These are phyloP conservation scores for Bactericera cockerelli DNA, from an alignment of 1,140 invertebrate genomes.

Conservation along the genomic window DNA sequence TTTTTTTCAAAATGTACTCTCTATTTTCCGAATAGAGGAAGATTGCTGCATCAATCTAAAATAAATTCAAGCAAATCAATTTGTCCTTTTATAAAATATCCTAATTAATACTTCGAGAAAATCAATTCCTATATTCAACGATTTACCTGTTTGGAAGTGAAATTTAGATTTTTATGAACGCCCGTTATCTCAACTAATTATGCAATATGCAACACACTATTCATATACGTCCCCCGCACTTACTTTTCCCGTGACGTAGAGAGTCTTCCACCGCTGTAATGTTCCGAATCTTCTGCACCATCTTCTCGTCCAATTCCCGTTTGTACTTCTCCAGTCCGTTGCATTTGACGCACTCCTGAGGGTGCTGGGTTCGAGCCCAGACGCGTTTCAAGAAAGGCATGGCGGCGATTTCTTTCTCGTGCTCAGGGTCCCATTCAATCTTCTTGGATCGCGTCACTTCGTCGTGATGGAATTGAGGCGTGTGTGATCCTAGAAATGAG, in stretches of 20 bases:
- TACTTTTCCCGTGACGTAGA: neutral
- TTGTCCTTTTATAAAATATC: no score
- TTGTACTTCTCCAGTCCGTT: neutral
- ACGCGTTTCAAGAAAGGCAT: slow-evolving; percentile 1
- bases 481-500: neutral
- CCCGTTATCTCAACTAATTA: no score
- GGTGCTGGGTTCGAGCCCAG: neutral
- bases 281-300: neutral
- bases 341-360: neutral
- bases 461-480: neutral
- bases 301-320: neutral
- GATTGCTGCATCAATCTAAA: no score
- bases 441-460: neutral
- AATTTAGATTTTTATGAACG: no score
- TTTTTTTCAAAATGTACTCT: no score
- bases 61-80: no score
- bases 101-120: no score
- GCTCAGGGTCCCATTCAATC: neutral
- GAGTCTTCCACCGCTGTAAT: neutral
- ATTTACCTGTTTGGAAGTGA: no score
- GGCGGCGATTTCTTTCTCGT: neutral
- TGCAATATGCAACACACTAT: no score
- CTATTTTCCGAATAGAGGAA: no score
- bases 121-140: no score
- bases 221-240: neutral